A percentile compares a stretch with the other conserved stretches of the same genome.
Evolutionary conservation across 2,113 vertebrate genomes (phyloP).

Genomic region (Scalopus aquaticus): DNA sequence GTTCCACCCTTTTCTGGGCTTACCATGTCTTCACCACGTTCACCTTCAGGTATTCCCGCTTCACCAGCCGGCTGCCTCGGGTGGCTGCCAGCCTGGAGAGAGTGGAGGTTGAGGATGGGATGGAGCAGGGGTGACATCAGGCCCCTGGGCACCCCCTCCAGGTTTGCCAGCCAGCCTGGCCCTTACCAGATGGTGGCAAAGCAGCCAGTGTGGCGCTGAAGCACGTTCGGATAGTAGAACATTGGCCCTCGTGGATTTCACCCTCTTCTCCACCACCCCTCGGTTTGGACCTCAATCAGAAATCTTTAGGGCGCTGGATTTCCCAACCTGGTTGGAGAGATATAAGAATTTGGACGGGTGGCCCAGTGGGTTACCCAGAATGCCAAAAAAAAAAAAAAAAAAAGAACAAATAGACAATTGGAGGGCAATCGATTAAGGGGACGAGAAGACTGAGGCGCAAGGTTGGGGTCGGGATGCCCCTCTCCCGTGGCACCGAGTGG

Average conservation of each 20-base stretch:
- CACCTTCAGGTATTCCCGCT: conserved; percentile 90
- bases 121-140: neutral
- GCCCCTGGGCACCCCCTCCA: neutral
- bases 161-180: neutral
- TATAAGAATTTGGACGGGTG: neutral
- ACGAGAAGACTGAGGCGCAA: neutral
- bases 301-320: neutral
- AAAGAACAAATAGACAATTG: neutral
- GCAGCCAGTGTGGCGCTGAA: conserved; percentile 88
- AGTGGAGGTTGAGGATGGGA: too few species aligned
- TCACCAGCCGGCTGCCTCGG: conserved; percentile 85
- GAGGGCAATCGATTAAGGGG: neutral
- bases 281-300: neutral
- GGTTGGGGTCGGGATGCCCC: too few species aligned
- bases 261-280: neutral
- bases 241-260: conserved; percentile 69
- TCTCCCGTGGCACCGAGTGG: neutral
- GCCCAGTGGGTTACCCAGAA: neutral
- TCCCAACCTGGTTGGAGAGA: neutral
- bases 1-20: neutral
- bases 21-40: conserved; percentile 90
- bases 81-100: conserved; percentile 90
- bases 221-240: conserved; percentile 91
- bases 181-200: conserved; percentile 91
- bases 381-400: neutral